These are phyloP conservation scores for Anneissia japonica DNA, from an alignment of 35 echinoderm and acorn worm species.

Conservation along the genomic window DNA sequence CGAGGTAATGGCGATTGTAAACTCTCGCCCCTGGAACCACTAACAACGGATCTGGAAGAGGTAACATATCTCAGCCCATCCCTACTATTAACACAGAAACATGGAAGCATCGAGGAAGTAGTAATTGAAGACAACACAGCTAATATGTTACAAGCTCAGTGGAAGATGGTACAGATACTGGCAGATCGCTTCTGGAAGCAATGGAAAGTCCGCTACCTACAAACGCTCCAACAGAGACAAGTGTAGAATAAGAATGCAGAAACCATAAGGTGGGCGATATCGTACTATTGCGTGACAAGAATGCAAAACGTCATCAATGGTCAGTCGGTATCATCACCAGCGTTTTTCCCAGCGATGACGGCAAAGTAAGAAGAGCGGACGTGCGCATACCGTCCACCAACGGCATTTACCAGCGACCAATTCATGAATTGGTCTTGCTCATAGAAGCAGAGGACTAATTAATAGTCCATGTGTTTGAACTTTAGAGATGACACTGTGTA, in stretches of 20 bases:
- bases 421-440: neutral
- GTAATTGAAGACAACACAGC: neutral
- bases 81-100: slow-evolving; percentile 32
- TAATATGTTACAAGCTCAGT: neutral
- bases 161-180: slow-evolving; percentile 12
- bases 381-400: neutral
- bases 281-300: neutral
- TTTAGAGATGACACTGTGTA: neutral
- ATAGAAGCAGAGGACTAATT: neutral
- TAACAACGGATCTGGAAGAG: slow-evolving; percentile 19
- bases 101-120: neutral
- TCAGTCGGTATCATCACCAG: neutral
- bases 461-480: neutral
- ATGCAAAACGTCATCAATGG: neutral
- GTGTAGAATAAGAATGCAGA: neutral
- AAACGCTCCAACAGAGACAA: slow-evolving; percentile 16
- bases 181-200: slow-evolving; percentile 24
- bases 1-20: slow-evolving; percentile 41
- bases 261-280: slow-evolving; percentile 4
- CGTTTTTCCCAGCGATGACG: neutral
- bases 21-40: slow-evolving; percentile 32
- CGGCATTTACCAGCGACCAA: neutral
- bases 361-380: neutral
- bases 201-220: slow-evolving; percentile 13
- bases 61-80: slow-evolving; percentile 27